A percentile compares a stretch with the other conserved stretches of the same genome.
phyloP scores from a whole-genome alignment of 2,888 invertebrate genomes.

The Lasioglossum figueresi region DNA sequence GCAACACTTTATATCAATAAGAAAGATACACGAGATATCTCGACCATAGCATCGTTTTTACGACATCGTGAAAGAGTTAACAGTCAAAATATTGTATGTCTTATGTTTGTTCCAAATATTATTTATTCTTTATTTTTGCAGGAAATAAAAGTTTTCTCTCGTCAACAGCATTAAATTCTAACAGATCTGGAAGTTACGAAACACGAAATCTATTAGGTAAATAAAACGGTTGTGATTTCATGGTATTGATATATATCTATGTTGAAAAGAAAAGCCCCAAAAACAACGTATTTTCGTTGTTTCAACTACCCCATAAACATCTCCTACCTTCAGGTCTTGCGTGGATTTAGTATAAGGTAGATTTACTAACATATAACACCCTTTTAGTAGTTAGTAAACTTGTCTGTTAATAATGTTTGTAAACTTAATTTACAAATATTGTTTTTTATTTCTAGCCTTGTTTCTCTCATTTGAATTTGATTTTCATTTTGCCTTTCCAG shows the following conservation, averaged over 20 bases:
- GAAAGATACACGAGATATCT: no score
- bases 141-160: constrained; percentile 80
- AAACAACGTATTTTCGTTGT: constrained; percentile 62
- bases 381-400: constrained; percentile 48
- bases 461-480: constrained; percentile 66
- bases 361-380: constrained; percentile 76
- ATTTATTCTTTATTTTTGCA: constrained; percentile 61
- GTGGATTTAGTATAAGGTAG: constrained; percentile 82
- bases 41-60: no score
- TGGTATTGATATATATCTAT: constrained; percentile 59
- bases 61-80: background rate
- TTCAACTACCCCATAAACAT: constrained; percentile 68
- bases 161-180: constrained; percentile 75
- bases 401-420: constrained; percentile 27
- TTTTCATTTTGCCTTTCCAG: constrained; percentile 77
- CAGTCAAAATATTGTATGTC: background rate
- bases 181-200: constrained; percentile 77
- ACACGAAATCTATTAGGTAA: constrained; percentile 82
- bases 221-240: constrained; percentile 50
- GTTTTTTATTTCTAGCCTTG: constrained; percentile 47
- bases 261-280: constrained; percentile 49
- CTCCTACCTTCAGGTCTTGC: constrained; percentile 80
- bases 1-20: no score
- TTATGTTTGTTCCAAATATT: background rate
- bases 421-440: constrained; percentile 36